Evolutionary conservation across 1,140 invertebrate species (phyloP).

Genomic region (Drusus annulatus): DNA sequence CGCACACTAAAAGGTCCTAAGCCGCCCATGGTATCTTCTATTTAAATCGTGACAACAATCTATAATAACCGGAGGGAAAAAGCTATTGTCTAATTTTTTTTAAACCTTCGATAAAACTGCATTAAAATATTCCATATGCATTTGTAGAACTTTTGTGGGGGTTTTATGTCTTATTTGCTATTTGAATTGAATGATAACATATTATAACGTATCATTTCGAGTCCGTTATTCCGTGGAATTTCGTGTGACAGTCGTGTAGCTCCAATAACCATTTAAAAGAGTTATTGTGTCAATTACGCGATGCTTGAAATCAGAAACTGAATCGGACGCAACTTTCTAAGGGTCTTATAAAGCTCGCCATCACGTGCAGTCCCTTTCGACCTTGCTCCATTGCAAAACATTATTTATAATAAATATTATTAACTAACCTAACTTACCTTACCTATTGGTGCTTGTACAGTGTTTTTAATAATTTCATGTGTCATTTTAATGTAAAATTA

Average conservation of each 20-base stretch:
- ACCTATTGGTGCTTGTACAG: no score
- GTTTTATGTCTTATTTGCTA: neutral
- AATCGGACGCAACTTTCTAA: constrained; percentile 48
- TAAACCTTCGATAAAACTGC: no score
- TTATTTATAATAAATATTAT: constrained; percentile 49
- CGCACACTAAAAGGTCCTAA: no score
- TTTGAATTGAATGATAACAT: neutral
- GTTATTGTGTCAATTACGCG: constrained; percentile 52
- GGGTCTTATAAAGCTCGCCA: constrained; percentile 5
- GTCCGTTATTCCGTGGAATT: neutral
- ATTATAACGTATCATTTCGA: neutral
- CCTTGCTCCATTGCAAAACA: neutral
- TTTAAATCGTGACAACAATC: no score
- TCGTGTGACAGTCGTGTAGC: neutral
- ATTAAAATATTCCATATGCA: no score
- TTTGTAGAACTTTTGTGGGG: no score
- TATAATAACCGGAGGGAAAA: no score
- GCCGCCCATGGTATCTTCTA: no score
- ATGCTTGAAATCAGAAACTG: constrained; percentile 32
- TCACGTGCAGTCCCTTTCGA: constrained; percentile 10
- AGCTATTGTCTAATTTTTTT: no score
- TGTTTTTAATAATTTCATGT: neutral
- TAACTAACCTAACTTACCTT: no score
- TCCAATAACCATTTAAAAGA: constrained; percentile 33
- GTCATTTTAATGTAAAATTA: no score